Base-by-base conservation (phyloP, 2,797 vertebrate species). In the Falco biarmicus region DNA sequence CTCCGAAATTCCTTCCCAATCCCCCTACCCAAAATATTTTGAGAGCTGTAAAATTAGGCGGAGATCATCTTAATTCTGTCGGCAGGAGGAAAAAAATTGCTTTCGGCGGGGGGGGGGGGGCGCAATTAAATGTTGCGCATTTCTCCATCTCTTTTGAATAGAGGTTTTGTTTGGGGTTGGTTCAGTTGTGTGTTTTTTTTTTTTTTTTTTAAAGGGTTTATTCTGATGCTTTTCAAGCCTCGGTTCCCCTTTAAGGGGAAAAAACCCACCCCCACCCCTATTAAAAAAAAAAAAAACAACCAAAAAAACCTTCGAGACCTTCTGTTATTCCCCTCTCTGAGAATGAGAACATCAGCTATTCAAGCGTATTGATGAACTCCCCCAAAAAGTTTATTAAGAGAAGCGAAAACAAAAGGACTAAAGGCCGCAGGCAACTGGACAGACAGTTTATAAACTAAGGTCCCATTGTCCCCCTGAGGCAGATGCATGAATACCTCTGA, bases 351-450 rank as follows among this genome's bases (percentile, higher is more conserved):
- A 97, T 98, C 98, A 98, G 97, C 98, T 97, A 98, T 98, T 99
- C 98, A 99, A 98, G 98, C 96, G 97, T 99, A 98, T 99, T 99
- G 99, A 99, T 99, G 98, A 99, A 99, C 99, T 99, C 99, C 98
- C 99, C 99, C 98, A 98, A 99, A 99, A 99, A 99, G 99, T 99
- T 99, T 99, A 99, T 99, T 99, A 99, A 99, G 99, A 98, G 98
- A 93, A 98, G 96, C 95, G 97, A 98, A 99, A 99, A 99, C 99
- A 99, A 99, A 99, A 97, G 96, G 95, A 97, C 97, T 97, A 97
- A 98, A 99, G 98, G 98, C 98, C 96, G 97, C 98, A 97, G 98
- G 98, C 98, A 98, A 98, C 98, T 98, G 97, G 98, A 98, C 98
- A 98, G 99, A 99, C 98, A 99, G 98, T 99, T 98, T 99, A 99